Conservation (phyloP, 2,888 invertebrate species). For the Aleiodes testaceus region DNA sequence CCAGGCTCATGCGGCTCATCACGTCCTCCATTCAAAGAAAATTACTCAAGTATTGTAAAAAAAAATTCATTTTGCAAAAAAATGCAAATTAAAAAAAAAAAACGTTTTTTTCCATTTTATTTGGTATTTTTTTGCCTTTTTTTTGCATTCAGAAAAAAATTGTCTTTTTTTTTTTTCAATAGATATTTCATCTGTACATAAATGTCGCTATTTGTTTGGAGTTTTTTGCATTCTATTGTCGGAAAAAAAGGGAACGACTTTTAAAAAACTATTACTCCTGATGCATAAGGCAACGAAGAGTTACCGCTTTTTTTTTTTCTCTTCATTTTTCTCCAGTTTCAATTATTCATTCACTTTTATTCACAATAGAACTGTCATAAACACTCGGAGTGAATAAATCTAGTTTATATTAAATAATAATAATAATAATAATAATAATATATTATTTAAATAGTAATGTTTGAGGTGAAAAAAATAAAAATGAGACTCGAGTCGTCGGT, state of each 20-base stretch:
- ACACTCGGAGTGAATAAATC: neutral
- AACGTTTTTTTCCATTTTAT: neutral
- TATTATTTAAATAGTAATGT: neutral
- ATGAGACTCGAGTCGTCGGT: constrained; percentile 23
- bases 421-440: no score
- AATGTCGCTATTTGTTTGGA: constrained; percentile 1
- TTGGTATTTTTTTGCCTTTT: neutral
- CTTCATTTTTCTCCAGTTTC: constrained; percentile 29
- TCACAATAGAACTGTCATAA: no score
- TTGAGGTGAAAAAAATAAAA: neutral
- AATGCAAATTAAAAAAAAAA: neutral
- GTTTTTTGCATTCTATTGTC: neutral
- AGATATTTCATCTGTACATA: constrained; percentile 21
- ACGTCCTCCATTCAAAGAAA: neutral
- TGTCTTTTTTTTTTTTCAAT: neutral
- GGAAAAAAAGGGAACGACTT: neutral
- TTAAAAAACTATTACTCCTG: neutral
- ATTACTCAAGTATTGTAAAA: no score
- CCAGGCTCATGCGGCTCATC: constrained; percentile 28
- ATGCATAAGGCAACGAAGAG: constrained; percentile 29
- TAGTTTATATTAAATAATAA: neutral
- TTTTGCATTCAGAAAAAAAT: no score
- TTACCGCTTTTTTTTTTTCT: constrained; percentile 42
- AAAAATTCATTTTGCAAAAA: no score
- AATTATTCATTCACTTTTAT: constrained; percentile 1